Evolutionary conservation across 2,888 invertebrate genomes (phyloP), one percentile per base, ranked within the genome.

Genomic region (Dolichopus griseipennis): DNA sequence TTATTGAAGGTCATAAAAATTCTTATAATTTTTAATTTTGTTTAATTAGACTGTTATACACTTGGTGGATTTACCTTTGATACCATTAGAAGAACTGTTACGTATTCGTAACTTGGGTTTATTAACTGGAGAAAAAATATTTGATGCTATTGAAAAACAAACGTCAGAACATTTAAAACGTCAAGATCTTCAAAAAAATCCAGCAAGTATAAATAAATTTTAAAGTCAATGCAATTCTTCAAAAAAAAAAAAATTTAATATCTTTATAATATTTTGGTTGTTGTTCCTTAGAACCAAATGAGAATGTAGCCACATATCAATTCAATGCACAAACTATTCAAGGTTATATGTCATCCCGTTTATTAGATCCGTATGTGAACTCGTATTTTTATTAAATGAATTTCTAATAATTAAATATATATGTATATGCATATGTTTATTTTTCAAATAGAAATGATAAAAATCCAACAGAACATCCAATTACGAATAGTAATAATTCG

Each of bases 141-240:
- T 99, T 21, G 98, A 98, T 83, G 97, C 97, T 66, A 96, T 98
- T 71, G 91, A 93, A 74, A 90, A 92, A 76, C 90, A 91, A 77
- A 92, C 90, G 34, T 90, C 90, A 77, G 89, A 89, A 71, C 89
- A 90, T 71, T 85, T 97, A 97, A 63, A 97, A 27, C 27, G 5
- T 27, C 96, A 61, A 85, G 89, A 71, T 80, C 94, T 68, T 80
- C 91, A 27, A 27, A 27, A 5, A 27, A 4, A 27, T 27, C 27
- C 27, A 27, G 5, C 27, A 27, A 27, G 27, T 27, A n/a, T n/a
- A n/a, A n/a, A n/a, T n/a, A 27, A 27, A 27, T 27, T 27, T 27
- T 27, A 27, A 27, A 27, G 5, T 27, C 5, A 27, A 27, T 27
- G n/a, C n/a, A n/a, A n/a, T n/a, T n/a, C n/a, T n/a, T n/a, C n/a